phyloP scores from a whole-genome alignment of 2,888 invertebrate genomes.

The Paralinhomoeus sp. region DNA sequence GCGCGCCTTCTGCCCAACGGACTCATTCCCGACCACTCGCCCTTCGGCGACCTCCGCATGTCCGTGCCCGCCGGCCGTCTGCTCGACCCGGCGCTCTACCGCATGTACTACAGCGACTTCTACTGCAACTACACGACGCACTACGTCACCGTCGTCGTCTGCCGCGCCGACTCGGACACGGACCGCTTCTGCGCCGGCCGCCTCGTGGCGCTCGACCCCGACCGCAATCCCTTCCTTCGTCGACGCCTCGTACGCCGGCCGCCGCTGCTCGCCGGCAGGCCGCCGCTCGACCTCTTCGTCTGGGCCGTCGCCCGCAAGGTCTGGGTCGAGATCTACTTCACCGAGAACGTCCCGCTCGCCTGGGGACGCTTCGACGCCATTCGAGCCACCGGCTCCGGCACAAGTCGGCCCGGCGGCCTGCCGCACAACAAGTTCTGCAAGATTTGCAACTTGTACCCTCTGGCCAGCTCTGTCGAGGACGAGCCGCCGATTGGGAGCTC shows the following conservation, averaged over 20 bases:
- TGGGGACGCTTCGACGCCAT: neutral
- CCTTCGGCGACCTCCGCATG: conserved; percentile 19
- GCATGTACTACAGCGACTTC: conserved; percentile 15
- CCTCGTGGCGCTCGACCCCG: conserved; percentile 11
- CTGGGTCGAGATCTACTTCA: conserved; percentile 20
- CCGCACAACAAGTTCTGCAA: neutral
- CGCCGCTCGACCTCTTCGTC: too few species aligned
- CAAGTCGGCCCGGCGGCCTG: neutral
- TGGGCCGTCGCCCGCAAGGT: too few species aligned
- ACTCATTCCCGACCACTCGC: conserved; percentile 13
- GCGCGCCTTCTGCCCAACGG: conserved; percentile 13
- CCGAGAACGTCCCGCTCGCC: neutral
- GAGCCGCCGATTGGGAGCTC: too few species aligned
- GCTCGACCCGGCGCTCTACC: conserved; percentile 6
- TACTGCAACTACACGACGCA: conserved; percentile 24
- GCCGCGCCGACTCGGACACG: conserved; percentile 10
- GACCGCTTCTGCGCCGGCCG: conserved; percentile 12
- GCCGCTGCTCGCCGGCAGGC: too few species aligned
- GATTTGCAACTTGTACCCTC: neutral
- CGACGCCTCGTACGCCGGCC: conserved; percentile 4
- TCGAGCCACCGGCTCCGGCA: neutral
- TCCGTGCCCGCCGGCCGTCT: conserved; percentile 9
- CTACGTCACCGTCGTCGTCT: conserved; percentile 23
- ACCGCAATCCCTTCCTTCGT: conserved; percentile 15
- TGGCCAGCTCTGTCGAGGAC: too few species aligned